Percentiles rank a stretch among this genome's conserved stretches.
phyloP scores from a whole-genome alignment of 2,888 invertebrate genomes.

The Drosophila hamatofila region DNA sequence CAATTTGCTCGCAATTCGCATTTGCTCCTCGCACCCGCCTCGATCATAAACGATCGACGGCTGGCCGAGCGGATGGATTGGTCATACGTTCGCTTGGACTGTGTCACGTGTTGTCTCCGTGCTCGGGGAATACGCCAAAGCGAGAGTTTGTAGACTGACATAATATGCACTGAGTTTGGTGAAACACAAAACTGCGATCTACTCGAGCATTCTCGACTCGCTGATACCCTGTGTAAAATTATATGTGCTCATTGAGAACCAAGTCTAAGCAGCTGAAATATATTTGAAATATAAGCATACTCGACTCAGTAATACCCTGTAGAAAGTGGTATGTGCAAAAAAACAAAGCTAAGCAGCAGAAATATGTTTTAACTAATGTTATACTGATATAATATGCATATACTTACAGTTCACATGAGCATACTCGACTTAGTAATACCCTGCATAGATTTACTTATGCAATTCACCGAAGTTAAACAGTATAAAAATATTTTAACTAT shows the following conservation, averaged over 20 bases:
- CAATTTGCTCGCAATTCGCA: slow-evolving; percentile 8
- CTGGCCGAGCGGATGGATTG: slow-evolving; percentile 28
- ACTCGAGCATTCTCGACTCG: not conserved
- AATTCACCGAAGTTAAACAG: not conserved
- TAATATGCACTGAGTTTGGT: slow-evolving; percentile 28
- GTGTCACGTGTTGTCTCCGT: slow-evolving; percentile 66
- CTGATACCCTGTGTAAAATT: not conserved
- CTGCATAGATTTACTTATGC: too few relatives aligned
- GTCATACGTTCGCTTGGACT: slow-evolving; percentile 28
- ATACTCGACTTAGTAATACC: not conserved
- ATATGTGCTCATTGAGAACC: too few relatives aligned
- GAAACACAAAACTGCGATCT: slow-evolving; percentile 8
- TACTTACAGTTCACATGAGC: not conserved
- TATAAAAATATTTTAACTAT: not conserved
- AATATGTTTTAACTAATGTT: not conserved
- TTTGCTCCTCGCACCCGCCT: slow-evolving; percentile 17
- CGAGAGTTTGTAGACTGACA: slow-evolving; percentile 36
- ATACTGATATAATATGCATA: not conserved
- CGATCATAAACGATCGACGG: slow-evolving; percentile 40
- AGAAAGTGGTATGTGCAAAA: too few relatives aligned
- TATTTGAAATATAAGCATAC: too few relatives aligned
- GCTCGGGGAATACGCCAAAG: slow-evolving; percentile 69
- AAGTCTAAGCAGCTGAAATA: not conserved
- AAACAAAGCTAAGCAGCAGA: too few relatives aligned
- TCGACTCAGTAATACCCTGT: too few relatives aligned